phyloP scores from a whole-genome alignment of 2,888 invertebrate species.

The Cistogaster globosa region DNA sequence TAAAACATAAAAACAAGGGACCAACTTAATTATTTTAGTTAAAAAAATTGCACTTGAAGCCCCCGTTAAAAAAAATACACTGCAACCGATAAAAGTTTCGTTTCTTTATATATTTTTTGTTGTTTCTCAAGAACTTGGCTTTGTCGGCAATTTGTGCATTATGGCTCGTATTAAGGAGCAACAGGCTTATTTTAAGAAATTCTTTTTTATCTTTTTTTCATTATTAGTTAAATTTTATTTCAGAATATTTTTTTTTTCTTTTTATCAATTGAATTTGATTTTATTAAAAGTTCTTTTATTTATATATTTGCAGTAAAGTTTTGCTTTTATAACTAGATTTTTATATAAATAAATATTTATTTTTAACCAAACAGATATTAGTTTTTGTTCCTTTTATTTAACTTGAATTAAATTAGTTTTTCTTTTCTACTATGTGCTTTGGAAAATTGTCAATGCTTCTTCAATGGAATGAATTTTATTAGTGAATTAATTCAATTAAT shows the following conservation, averaged over 20 bases:
- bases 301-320: slow-evolving; percentile 49
- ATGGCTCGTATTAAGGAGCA: slow-evolving; percentile 53
- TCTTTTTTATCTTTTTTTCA: neutral
- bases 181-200: slow-evolving; percentile 21
- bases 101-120: slow-evolving; percentile 2
- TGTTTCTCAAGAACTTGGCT: slow-evolving; percentile 50
- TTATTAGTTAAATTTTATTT: neutral
- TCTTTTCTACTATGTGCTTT: slow-evolving; percentile 65
- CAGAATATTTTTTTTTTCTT: slow-evolving; percentile 12
- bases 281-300: slow-evolving; percentile 5
- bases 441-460: slow-evolving; percentile 72
- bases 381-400: slow-evolving; percentile 43
- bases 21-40: slow-evolving; percentile 25
- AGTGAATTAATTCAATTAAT: slow-evolving; percentile 52
- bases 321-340: slow-evolving; percentile 55
- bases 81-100: slow-evolving; percentile 37
- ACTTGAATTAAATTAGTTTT: slow-evolving; percentile 31
- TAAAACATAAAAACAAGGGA: neutral
- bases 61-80: slow-evolving; percentile 29
- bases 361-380: slow-evolving; percentile 26
- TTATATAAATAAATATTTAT: neutral
- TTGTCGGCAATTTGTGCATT: slow-evolving; percentile 59
- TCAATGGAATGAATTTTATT: slow-evolving; percentile 73
- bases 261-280: neutral
- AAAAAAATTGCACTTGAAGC: slow-evolving; percentile 50